phyloP scores from a whole-genome alignment of 2,113 vertebrate species.

The Amphilophus citrinellus region DNA sequence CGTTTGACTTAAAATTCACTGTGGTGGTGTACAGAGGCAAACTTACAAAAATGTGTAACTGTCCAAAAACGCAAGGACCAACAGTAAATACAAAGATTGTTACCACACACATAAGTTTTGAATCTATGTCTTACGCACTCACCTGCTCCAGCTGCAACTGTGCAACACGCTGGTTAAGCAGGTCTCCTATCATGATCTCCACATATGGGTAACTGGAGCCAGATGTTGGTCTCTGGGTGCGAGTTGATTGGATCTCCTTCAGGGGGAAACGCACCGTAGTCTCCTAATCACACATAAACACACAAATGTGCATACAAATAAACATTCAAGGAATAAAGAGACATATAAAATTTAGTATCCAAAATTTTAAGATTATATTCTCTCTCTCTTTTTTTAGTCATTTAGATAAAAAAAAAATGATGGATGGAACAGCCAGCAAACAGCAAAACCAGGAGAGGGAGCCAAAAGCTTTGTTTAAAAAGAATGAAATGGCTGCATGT shows the following conservation, averaged over 20 bases:
- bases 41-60: background rate
- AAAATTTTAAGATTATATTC: fast-evolving
- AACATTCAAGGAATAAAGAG: background rate
- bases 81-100: background rate
- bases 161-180: constrained; percentile 87
- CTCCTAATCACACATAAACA: constrained; percentile 80
- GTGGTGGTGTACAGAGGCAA: too few species aligned
- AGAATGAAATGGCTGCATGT: background rate
- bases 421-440: background rate
- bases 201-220: constrained; percentile 94
- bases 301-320: background rate
- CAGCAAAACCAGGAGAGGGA: constrained; percentile 51
- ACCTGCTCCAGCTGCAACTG: constrained; percentile 98
- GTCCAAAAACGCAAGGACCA: too few species aligned
- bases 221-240: constrained; percentile 89
- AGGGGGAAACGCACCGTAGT: constrained; percentile 88
- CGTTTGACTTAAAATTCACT: too few species aligned
- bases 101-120: background rate
- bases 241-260: constrained; percentile 92
- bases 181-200: constrained; percentile 90
- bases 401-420: background rate
- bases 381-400: fast-evolving
- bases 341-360: background rate
- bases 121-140: background rate
- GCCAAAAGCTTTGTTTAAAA: constrained; percentile 11